A percentile compares a stretch with the other conserved stretches of the same genome.
Evolutionary conservation across 2,113 vertebrate genomes (phyloP).

Genomic region (chimpanzee (Pan troglodytes)): DNA sequence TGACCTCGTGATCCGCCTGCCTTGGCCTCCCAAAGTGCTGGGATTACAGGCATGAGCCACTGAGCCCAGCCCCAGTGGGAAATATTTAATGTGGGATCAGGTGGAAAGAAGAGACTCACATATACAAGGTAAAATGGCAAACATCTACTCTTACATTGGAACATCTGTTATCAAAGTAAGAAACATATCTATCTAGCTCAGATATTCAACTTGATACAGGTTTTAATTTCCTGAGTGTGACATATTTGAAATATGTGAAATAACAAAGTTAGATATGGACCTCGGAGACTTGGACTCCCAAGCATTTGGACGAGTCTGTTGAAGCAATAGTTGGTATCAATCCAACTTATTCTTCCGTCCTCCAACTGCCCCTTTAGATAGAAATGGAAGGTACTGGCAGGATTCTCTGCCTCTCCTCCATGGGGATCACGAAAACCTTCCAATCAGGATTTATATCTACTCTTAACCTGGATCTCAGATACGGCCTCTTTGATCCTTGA

Average conservation of each 20-base stretch:
- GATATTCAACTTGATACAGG: background rate
- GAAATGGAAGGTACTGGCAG: background rate
- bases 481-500: background rate
- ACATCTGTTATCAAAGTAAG: background rate
- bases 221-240: background rate
- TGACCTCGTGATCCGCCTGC: no score
- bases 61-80: background rate
- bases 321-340: background rate
- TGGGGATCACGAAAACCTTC: background rate
- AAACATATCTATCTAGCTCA: background rate
- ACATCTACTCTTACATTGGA: background rate
- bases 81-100: background rate
- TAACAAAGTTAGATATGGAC: background rate
- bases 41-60: no score
- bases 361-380: background rate
- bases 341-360: background rate
- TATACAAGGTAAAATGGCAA: background rate
- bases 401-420: background rate
- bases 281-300: background rate
- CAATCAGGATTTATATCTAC: background rate
- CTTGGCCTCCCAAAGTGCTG: no score
- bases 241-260: background rate
- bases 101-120: background rate
- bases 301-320: background rate
- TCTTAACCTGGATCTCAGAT: background rate